Evolutionary conservation across 1,140 invertebrate genomes (phyloP), one percentile per base, ranked within the genome.

Genomic region (Trichonephila clavipes): DNA sequence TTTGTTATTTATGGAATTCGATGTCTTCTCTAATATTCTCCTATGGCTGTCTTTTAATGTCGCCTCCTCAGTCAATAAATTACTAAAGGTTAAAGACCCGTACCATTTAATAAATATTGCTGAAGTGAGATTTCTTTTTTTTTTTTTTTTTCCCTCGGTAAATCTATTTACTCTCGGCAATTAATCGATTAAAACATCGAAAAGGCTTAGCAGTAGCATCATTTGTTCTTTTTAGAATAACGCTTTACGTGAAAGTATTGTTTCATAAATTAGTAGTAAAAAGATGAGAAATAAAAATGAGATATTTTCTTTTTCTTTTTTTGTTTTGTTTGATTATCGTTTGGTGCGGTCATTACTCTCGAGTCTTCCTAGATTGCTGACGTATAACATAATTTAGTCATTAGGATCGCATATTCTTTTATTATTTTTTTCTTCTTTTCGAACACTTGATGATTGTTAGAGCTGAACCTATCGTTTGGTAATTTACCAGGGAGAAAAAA

Each of bases 331-430:
- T 77, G 69, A 77, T 77, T 77, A 77, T 77, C 69, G 69, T 77
- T 28, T 77, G 69, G 16, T 34, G 28, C 69, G 69, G 69, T 34
- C 69, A 28, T 77, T 77, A 77, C 69, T 77, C 69, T 77, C 28
- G 66, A n/a, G 14, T 28, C 51, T 10, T 34, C 69, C 28, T 77
- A 77, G 69, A 77, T 77, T 28, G 69, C 69, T 77, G 69, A 77
- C 69, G 69, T 77, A 77, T 77, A 77, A 77, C 69, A 77, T 77
- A 77, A 77, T 77, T 77, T 77, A 77, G 69, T 77, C 69, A 77
- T 77, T 77, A 77, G 28, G 28, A 34, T 28, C 28, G 28, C 28
- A 34, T 77, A 62, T 77, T 77, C 4, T 40, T 77, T 6, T 72
- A 34, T 72, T 34, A 28, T 5, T 72, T 34, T n/a, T 28, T 72